These are phyloP conservation scores for Drosophila leontia DNA, from an alignment of 1,140 invertebrate species.

Conservation along the genomic window DNA sequence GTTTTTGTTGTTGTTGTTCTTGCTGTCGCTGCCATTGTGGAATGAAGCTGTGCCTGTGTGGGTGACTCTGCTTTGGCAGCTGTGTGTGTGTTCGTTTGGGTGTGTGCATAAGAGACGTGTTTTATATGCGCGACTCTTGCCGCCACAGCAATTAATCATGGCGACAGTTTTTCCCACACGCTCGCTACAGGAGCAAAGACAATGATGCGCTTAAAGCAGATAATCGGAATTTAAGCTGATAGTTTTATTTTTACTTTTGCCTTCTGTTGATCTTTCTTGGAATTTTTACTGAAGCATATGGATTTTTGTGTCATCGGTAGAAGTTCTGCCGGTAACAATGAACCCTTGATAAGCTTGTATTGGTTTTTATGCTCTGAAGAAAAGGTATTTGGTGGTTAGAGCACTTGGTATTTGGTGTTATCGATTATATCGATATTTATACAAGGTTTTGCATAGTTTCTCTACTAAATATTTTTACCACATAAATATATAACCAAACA, in stretches of 20 bases:
- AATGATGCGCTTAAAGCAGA: conserved; percentile 50
- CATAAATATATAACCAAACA: too few species aligned
- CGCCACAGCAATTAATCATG: conserved; percentile 80
- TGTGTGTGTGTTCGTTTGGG: conserved; percentile 6
- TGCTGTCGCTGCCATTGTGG: conserved; percentile 28
- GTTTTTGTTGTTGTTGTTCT: conserved; percentile 62
- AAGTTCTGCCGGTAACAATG: too few species aligned
- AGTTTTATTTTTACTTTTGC: background rate
- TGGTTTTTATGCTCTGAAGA: background rate
- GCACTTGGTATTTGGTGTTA: too few species aligned
- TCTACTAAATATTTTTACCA: too few species aligned
- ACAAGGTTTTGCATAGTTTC: too few species aligned
- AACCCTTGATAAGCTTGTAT: too few species aligned
- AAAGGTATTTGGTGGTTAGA: background rate
- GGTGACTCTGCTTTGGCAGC: background rate
- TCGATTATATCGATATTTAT: background rate
- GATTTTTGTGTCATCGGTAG: too few species aligned
- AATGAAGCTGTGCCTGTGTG: conserved; percentile 21
- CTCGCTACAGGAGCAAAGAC: conserved; percentile 30
- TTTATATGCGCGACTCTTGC: conserved; percentile 82
- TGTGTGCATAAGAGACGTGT: conserved; percentile 40
- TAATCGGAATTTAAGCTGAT: conserved; percentile 41
- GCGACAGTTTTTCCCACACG: conserved; percentile 76
- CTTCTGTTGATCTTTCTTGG: background rate
- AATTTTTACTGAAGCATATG: background rate